A percentile compares a stretch with the other conserved stretches of the same genome.
These are phyloP conservation scores for Macquaria ambigua DNA, from an alignment of 2,113 vertebrate species.

Conservation along the genomic window DNA sequence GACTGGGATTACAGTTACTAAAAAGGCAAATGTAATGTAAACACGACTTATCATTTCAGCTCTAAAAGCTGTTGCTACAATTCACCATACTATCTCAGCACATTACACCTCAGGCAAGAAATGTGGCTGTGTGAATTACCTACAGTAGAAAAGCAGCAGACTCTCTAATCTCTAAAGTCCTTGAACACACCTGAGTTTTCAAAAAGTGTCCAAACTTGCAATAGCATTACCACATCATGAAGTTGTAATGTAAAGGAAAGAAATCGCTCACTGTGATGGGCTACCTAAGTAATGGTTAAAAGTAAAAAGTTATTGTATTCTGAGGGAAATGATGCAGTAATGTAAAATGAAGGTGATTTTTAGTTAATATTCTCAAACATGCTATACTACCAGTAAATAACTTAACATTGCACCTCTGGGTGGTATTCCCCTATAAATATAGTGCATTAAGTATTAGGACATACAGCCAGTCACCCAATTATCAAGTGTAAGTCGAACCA, in stretches of 20 bases:
- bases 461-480: conserved; percentile 52
- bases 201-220: neutral
- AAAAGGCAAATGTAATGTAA: neutral
- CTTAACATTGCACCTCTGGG: neutral
- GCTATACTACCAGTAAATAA: neutral
- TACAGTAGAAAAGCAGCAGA: neutral
- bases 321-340: neutral
- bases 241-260: neutral
- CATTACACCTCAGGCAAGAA: neutral
- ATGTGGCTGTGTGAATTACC: neutral
- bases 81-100: neutral
- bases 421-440: conserved; percentile 10
- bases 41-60: neutral
- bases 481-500: conserved; percentile 62
- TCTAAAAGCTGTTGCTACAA: neutral
- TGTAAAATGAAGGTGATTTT: neutral
- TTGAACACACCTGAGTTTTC: neutral
- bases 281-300: neutral
- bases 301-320: neutral
- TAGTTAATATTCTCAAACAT: neutral
- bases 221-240: neutral
- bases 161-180: neutral
- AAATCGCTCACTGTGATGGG: neutral
- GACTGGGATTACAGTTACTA: neutral
- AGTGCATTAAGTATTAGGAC: conserved; percentile 17